A percentile compares a stretch with the other conserved stretches of the same genome.
Evolutionary conservation across 2,797 vertebrate species (phyloP).

Genomic region (Myiotriccus ornatus): DNA sequence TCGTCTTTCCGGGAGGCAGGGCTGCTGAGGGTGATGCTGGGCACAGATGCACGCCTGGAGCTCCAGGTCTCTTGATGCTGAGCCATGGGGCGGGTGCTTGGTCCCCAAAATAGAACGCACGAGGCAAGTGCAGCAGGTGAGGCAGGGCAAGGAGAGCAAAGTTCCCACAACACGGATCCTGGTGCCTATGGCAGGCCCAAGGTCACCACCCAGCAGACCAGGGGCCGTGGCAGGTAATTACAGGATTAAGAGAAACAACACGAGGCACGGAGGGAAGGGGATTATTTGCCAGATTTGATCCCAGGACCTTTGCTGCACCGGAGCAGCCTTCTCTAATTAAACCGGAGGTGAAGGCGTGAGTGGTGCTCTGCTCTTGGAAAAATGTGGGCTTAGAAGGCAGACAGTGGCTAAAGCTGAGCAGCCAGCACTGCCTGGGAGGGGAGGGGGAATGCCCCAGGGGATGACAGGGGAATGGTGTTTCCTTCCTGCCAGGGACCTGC

Average conservation of each 20-base stretch:
- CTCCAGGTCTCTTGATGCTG: rapidly evolving
- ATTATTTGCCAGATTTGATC: slow-evolving; percentile 48
- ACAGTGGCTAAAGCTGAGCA: background rate
- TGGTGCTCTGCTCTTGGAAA: background rate
- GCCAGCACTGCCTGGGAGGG: background rate
- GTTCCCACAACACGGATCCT: background rate
- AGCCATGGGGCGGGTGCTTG: background rate
- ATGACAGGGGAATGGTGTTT: background rate
- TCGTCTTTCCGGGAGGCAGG: rapidly evolving
- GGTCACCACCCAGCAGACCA: background rate
- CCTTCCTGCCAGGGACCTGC: background rate
- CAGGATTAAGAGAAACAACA: slow-evolving; percentile 51
- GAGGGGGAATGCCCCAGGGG: background rate
- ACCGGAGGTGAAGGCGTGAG: background rate
- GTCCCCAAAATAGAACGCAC: background rate
- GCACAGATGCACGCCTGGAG: background rate
- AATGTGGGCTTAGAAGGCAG: background rate
- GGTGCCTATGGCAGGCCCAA: background rate
- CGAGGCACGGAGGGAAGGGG: background rate
- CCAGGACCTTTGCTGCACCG: background rate
- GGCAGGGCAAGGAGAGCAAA: background rate
- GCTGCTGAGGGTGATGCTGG: rapidly evolving
- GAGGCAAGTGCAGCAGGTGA: background rate
- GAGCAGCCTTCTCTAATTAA: slow-evolving; percentile 21
- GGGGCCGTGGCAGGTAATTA: slow-evolving; percentile 15